These are phyloP conservation scores for Drosophila neotestacea DNA, from an alignment of 2,888 invertebrate species.

Conservation along the genomic window DNA sequence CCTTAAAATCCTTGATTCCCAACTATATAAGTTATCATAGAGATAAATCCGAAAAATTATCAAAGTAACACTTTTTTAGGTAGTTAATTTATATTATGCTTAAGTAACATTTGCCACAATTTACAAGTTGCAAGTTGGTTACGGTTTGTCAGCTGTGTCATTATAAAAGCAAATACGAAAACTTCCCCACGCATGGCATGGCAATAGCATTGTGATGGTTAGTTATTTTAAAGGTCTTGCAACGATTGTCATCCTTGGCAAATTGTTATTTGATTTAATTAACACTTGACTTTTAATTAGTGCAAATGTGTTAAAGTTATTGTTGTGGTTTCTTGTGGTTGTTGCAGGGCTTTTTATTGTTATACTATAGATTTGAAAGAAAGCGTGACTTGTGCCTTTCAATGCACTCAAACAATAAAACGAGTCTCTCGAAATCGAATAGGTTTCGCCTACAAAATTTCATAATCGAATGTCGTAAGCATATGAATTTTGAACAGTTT, in stretches of 20 bases:
- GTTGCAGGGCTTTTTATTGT: conserved; percentile 20
- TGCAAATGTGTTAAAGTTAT: conserved; percentile 57
- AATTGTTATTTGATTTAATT: conserved; percentile 60
- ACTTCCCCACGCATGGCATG: conserved; percentile 6
- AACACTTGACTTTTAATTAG: conserved; percentile 70
- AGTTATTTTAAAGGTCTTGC: conserved; percentile 21
- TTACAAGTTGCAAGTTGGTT: neutral
- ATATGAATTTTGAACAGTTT: conserved; percentile 34
- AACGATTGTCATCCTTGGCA: conserved; percentile 57
- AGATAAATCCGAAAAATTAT: no score
- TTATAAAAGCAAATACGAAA: conserved; percentile 15
- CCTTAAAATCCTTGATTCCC: no score
- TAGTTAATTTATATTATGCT: neutral
- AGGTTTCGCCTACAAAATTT: conserved; percentile 60
- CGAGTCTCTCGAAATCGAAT: conserved; percentile 37
- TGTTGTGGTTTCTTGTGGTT: conserved; percentile 4
- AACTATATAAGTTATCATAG: no score
- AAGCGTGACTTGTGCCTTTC: conserved; percentile 70
- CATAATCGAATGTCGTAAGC: conserved; percentile 74
- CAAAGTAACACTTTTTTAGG: no score
- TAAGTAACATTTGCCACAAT: neutral
- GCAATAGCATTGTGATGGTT: conserved; percentile 1
- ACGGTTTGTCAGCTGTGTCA: conserved; percentile 20
- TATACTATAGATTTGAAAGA: conserved; percentile 48
- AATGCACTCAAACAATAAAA: conserved; percentile 48